Evolutionary conservation across 2,797 vertebrate species (phyloP), one percentile per base, ranked within the genome.

Genomic region (Pseudochirops corinnae): DNA sequence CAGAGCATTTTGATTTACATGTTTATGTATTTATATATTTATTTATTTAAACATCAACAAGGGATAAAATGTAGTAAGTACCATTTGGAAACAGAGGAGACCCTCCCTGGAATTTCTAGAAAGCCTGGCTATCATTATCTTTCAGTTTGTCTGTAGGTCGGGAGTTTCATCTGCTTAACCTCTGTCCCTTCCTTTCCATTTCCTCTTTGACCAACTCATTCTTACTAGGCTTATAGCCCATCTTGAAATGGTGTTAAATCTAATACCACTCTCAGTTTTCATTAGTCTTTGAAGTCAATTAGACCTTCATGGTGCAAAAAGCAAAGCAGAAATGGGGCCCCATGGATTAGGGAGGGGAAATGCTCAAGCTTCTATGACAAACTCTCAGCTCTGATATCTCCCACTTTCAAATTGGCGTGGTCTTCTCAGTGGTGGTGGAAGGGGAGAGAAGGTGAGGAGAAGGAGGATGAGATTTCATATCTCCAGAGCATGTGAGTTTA

Each of bases 191-290:
- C 92, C 94, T 95, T 97, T 58, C 95, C 95, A 96, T 97, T 98
- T 97, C 82, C 91, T 96, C 95, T 90, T 95, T 97, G 91, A 96
- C 94, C 93, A 96, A 96, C 94, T 97, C 96, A 96, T 95, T 97
- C 93, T 90, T 26, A 12, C 94, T 97, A 96, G 97, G 95, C 94
- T 98, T 97, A 96, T 95, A 97, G 94, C 62, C 93, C 95, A 93
- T 97, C 96, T 98, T 96, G 96, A 97, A 97, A 96, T 93, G 94
- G 96, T 97, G 94, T 97, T 98, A 98, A 96, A 97, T 96, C 91
- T 98, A 97, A 98, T 96, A 96, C 94, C 92, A 92, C 93, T 96
- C 95, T 96, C 92, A 93, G 95, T 95, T 97, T 97, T 97, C 96
- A 96, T 97, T 96, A 96, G 29, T 96, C 96, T 96, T 96, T 96